Base-by-base conservation (phyloP, 2,113 vertebrate species). In the Perca flavescens region DNA sequence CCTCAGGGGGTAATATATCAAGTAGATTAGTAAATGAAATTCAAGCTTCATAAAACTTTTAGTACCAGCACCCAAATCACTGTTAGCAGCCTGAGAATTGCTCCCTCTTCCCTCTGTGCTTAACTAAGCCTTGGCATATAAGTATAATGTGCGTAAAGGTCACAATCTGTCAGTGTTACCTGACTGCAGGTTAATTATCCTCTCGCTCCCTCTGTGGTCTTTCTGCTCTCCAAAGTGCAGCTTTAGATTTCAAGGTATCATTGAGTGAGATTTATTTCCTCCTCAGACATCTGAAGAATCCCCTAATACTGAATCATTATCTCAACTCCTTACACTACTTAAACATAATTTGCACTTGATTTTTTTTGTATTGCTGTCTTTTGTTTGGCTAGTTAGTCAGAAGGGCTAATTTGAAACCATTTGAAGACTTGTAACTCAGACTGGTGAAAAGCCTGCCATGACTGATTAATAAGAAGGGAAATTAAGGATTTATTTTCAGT, bases 11-110 rank as follows among this genome's bases (percentile, higher is more conserved):
- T 49, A 14, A 74, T 83, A 74, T 77, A 85, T 88, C 73, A 83
- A 79, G 71, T 71, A 84, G 58, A 79, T 80, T 64, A 70, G n/a
- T 87, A 85, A 83, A 88, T 86, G 6, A 61, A 84, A 86, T 58
- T 65, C 52, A 77, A 75, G 87, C 71, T 70, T 82, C 83, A 84
- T 85, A 65, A 86, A 82, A 40, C 63, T 46, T 82, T 78, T 65
- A 74, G 63, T 70, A 56, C 31, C 2, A 25, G 22, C 58, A 70
- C 25, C 80, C 67, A 82, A 77, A 88, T 84, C 72, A 68, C 56
- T 72, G 67, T 56, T 69, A 83, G 66, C 15, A 53, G 66, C 21
- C 16, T 11, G 49, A 65, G 84, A 80, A 83, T 67, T 53, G 66
- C 36, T 82, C 71, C 50, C 64, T 70, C 43, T 79, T 76, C 70